Evolutionary conservation across 2,888 invertebrate species (phyloP), one percentile per base, ranked within the genome.

Genomic region (Cordilura impudica): DNA sequence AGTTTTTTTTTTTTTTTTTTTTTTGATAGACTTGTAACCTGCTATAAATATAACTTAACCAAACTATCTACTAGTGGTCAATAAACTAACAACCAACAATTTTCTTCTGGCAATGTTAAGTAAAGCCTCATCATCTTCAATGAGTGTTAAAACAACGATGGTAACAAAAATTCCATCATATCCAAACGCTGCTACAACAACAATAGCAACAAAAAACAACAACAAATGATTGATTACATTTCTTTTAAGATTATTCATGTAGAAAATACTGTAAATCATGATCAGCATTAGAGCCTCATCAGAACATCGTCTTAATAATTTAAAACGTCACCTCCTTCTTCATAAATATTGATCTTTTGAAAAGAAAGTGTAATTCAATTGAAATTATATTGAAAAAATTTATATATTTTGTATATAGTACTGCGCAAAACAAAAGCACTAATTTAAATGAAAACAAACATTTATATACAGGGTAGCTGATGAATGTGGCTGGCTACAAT

Each of bases 181-280:
- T 12, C 35, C 35, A 5, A 21, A 4, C 8, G 29, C 29, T 18
- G 29, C 12, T 31, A 21, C 14, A 49, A 51, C 10, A 61, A 12
- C 10, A 14, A 49, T 45, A 19, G 8, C 21, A n/a, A n/a, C 35
- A 39, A n/a, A n/a, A n/a, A n/a, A 23, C n/a, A 47, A n/a, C 31
- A 51, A 1, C 10, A 45, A 67, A 45, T 56, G 67, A 56, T 67
- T 45, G 29, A 67, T 56, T 56, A 31, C 45, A 16, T 56, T 18
- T 45, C 21, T 19, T 47, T n/a, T 12, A 54, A 45, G 14, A 54
- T 51, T n/a, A 51, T 39, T 12, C 35, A 39, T 39, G 35, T 39
- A 39, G 35, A 39, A 39, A 39, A 39, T 39, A n/a, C 3, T n/a
- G 35, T 39, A n/a, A 51, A 51, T 51, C 51, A 21, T 51, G 21